Evolutionary conservation across 2,888 invertebrate species (phyloP), one percentile per base, ranked within the genome.

Genomic region (Coenonympha glycerion): DNA sequence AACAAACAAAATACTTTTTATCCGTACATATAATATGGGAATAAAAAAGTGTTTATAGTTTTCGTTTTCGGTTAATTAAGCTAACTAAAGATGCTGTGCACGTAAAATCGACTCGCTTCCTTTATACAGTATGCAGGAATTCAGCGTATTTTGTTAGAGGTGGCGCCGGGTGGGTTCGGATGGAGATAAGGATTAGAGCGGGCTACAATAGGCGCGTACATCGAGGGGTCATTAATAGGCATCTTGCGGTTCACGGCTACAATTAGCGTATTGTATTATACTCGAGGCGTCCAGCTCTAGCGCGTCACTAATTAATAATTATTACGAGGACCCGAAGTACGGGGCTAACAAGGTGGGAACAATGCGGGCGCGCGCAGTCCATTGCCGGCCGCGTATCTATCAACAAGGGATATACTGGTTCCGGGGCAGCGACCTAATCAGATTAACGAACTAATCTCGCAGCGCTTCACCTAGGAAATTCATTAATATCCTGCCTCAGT

Each of bases 361-460:
- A 52, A 52, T 55, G 44, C 46, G 34, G 37, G 31, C 24, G 21
- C 44, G 37, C 48, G 40, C 21, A 44, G 44, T 53, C 53, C 56
- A 64, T 58, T 49, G 57, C 47, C 59, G 64, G 60, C 37, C 55
- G 47, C 50, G 53, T 51, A 52, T 31, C 58, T 50, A 48, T 56
- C 63, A 55, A 73, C 73, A 73, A 72, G 71, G 62, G 64, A 58
- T 57, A 58, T 60, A 63, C 59, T 61, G 57, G 59, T 57, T 56
- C 59, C 59, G 60, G 64, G 68, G 63, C 62, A 66, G 84, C 78
- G 76, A 79, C 80, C 83, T 90, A 90, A 90, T 90, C 87, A 86
- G 84, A 90, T 90, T 90, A 90, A 76, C 87, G 84, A 87, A 88
- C 89, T 90, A 90, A 91, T 90, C 89, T 88, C 88, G 80, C 79